Percentiles rank a stretch among this genome's conserved stretches.
Evolutionary conservation across 2,797 vertebrate genomes (phyloP).

Genomic region (Diplodus sargus): DNA sequence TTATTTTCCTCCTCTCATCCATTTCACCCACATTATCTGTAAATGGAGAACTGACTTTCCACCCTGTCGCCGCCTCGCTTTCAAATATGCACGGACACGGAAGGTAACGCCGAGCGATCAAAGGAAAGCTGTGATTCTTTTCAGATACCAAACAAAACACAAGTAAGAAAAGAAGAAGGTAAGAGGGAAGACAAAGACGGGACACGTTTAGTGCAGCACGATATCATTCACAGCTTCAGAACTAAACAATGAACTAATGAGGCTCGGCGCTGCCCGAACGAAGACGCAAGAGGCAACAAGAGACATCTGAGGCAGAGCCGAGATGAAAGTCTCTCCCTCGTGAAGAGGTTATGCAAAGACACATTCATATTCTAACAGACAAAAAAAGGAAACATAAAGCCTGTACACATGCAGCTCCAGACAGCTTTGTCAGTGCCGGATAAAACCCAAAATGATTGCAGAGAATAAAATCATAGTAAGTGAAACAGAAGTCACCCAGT

Average conservation of each 20-base stretch:
- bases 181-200: background rate
- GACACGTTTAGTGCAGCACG: background rate
- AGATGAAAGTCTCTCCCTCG: constrained; percentile 22
- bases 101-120: constrained; percentile 1
- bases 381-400: background rate
- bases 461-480: no score
- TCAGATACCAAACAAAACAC: background rate
- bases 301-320: constrained; percentile 34
- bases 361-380: constrained; percentile 1
- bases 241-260: constrained; percentile 30
- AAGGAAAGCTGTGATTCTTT: constrained; percentile 2
- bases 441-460: background rate
- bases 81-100: background rate
- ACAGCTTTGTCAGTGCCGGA: background rate
- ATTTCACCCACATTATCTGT: background rate
- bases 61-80: background rate
- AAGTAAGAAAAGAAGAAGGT: background rate
- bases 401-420: no score
- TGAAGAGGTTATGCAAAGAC: constrained; percentile 1
- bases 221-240: constrained; percentile 16
- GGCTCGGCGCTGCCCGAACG: background rate
- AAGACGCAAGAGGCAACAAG: constrained; percentile 35
- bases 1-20: background rate
- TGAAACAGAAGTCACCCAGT: no score
- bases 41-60: background rate